Percentiles rank a stretch among this genome's conserved stretches.
Evolutionary conservation across 2,888 invertebrate species (phyloP).

Genomic region (Kuschelorhynchus macadamiae): DNA sequence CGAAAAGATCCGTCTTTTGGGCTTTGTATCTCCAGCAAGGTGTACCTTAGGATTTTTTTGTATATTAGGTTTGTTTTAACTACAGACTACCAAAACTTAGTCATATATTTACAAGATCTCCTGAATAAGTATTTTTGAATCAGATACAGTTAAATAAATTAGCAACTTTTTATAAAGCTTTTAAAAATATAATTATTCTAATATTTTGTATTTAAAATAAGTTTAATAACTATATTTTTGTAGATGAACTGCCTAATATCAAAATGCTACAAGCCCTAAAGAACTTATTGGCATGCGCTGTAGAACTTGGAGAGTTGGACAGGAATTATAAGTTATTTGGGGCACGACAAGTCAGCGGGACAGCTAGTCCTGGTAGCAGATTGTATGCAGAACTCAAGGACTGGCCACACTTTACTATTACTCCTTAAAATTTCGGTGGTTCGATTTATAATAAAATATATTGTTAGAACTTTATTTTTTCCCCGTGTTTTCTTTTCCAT

Average conservation of each 20-base stretch:
- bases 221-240: constrained; percentile 42
- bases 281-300: constrained; percentile 70
- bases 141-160: too few species aligned
- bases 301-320: constrained; percentile 67
- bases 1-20: too few species aligned
- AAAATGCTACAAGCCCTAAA: constrained; percentile 69
- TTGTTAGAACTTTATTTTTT: too few species aligned
- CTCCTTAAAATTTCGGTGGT: too few species aligned
- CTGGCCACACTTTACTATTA: constrained; percentile 68
- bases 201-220: too few species aligned
- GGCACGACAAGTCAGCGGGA: constrained; percentile 71
- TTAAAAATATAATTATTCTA: not conserved
- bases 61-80: not conserved
- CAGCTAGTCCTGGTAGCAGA: constrained; percentile 72
- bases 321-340: constrained; percentile 71
- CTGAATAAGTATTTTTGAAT: too few species aligned
- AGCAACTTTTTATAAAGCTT: too few species aligned
- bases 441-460: too few species aligned
- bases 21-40: too few species aligned
- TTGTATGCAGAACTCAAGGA: constrained; percentile 70
- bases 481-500: too few species aligned
- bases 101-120: too few species aligned
- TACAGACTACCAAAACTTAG: not conserved
- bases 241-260: constrained; percentile 68
- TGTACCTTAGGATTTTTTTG: constrained; percentile 60